Percentiles rank a stretch among this genome's conserved stretches.
Evolutionary conservation across 2,888 invertebrate species (phyloP).

Genomic region (Synanthedon andrenaeformis): DNA sequence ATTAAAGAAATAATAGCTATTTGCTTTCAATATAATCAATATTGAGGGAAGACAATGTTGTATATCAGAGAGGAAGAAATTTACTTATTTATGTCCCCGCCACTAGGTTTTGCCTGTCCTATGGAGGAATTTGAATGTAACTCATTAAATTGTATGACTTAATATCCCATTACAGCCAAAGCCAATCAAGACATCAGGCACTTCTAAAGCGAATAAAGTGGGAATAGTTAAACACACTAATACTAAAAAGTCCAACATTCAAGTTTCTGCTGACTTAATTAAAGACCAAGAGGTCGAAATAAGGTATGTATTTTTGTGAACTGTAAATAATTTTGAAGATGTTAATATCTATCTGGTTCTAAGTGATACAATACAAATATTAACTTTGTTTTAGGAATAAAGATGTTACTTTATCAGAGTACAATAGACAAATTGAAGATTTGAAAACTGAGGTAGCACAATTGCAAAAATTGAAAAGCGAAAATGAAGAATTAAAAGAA

Average conservation of each 20-base stretch:
- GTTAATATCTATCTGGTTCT: background rate
- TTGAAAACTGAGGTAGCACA: slow-evolving; percentile 41
- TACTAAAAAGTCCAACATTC: slow-evolving; percentile 10
- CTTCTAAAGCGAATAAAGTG: slow-evolving; percentile 13
- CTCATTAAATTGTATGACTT: background rate
- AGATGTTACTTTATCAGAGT: slow-evolving; percentile 52
- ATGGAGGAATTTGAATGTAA: background rate
- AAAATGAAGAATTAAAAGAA: slow-evolving; percentile 20
- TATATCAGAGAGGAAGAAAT: too few species aligned
- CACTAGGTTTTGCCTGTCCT: too few species aligned
- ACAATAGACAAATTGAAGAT: slow-evolving; percentile 56
- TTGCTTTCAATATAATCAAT: too few species aligned
- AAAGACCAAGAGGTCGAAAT: slow-evolving; percentile 60
- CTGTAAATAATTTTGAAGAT: background rate
- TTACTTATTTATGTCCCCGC: too few species aligned
- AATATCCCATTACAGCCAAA: slow-evolving; percentile 36
- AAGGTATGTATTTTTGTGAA: slow-evolving; percentile 24
- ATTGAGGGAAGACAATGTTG: too few species aligned
- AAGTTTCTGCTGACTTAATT: slow-evolving; percentile 39
- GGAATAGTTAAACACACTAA: slow-evolving; percentile 13
- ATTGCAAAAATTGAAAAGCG: slow-evolving; percentile 29
- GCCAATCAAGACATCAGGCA: slow-evolving; percentile 24
- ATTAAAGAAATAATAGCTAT: too few species aligned
- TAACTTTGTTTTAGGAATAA: slow-evolving; percentile 43
- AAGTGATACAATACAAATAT: background rate